Conservation (phyloP, 2,888 invertebrate species). For the Parnassius smintheus region DNA sequence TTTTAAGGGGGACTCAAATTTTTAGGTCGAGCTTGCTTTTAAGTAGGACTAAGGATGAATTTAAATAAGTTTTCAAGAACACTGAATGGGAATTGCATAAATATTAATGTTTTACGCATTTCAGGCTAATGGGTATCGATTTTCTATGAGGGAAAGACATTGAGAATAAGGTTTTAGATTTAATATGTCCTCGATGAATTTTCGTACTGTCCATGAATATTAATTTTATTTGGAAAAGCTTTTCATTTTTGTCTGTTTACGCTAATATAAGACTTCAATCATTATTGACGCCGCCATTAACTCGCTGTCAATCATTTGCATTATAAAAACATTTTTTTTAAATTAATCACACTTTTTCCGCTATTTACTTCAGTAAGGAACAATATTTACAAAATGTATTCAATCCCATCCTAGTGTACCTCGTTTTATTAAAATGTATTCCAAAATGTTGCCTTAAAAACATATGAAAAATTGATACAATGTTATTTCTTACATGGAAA, state of each 20-base stretch:
- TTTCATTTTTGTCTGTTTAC: conserved; percentile 36
- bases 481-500: too few relatives aligned
- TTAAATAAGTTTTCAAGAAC: conserved; percentile 71
- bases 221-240: conserved; percentile 34
- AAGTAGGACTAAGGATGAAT: conserved; percentile 68
- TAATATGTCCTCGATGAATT: conserved; percentile 37
- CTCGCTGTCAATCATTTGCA: conserved; percentile 48
- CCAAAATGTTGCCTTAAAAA: too few relatives aligned
- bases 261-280: conserved; percentile 42
- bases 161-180: conserved; percentile 37
- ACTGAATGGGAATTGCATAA: conserved; percentile 67
- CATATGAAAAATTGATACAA: too few relatives aligned
- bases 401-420: too few relatives aligned
- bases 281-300: conserved; percentile 52
- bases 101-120: conserved; percentile 68
- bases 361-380: too few relatives aligned
- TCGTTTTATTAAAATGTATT: too few relatives aligned
- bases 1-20: conserved; percentile 61
- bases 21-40: conserved; percentile 61
- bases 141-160: conserved; percentile 47
- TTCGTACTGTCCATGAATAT: conserved; percentile 44
- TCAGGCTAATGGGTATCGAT: conserved; percentile 65
- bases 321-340: conserved; percentile 28
- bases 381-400: too few relatives aligned
- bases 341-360: conserved; percentile 31